phyloP scores from a whole-genome alignment of 2,113 vertebrate species.

The Bambusicola thoracicus region DNA sequence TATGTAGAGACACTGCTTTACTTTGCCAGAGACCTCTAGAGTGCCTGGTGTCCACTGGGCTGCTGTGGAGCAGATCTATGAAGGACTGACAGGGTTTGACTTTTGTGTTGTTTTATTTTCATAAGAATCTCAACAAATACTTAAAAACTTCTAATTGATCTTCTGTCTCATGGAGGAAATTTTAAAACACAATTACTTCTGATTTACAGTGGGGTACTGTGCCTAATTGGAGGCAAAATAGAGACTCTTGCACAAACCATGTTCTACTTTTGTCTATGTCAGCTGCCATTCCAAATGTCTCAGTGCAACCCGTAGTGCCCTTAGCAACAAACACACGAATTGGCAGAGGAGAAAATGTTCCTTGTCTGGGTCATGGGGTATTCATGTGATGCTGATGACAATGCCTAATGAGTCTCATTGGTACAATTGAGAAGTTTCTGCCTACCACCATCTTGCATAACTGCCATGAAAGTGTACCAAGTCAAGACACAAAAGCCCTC shows the following conservation, averaged over 20 bases:
- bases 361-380: not conserved
- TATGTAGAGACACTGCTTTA: not conserved
- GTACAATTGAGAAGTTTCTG: not conserved
- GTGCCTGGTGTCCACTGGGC: not conserved
- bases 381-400: not conserved
- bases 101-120: not conserved
- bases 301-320: not conserved
- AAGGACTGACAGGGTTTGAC: not conserved
- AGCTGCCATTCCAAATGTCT: not conserved
- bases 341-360: not conserved
- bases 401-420: not conserved
- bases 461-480: not conserved
- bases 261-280: not conserved
- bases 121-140: not conserved
- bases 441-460: not conserved
- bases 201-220: not conserved
- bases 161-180: not conserved
- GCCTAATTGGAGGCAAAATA: not conserved
- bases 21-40: accelerated
- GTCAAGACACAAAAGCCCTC: not conserved
- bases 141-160: not conserved
- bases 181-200: not conserved
- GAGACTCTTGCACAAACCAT: not conserved
- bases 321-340: not conserved
- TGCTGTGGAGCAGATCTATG: not conserved